Conservation (phyloP, 2,113 vertebrate genomes). For the Casuarius casuarius region DNA sequence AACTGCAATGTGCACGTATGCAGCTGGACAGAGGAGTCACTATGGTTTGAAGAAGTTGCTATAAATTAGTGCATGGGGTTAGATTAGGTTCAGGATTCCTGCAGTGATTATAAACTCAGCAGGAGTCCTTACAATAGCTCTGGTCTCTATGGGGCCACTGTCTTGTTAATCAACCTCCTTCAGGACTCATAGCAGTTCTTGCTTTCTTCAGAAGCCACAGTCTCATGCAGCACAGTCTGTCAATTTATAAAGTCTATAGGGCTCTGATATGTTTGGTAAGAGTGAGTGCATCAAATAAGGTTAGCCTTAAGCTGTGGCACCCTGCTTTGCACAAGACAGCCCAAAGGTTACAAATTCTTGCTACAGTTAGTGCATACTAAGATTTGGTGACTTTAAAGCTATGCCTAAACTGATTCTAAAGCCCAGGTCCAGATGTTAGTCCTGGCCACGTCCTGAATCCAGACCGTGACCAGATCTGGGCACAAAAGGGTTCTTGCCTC, state of each 20-base stretch:
- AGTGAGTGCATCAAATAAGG: conserved; percentile 2
- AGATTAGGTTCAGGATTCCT: conserved; percentile 49
- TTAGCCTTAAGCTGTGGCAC: neutral
- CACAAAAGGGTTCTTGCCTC: neutral
- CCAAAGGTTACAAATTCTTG: neutral
- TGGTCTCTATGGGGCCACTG: conserved; percentile 8
- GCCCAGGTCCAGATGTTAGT: neutral
- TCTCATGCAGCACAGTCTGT: neutral
- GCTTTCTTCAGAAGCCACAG: neutral
- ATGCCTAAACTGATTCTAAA: neutral
- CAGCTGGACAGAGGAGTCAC: conserved; percentile 21
- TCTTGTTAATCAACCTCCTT: conserved; percentile 58
- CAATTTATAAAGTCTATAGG: neutral
- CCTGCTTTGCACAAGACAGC: neutral
- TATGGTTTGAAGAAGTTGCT: conserved; percentile 23
- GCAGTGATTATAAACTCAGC: conserved; percentile 51
- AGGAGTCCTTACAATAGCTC: conserved; percentile 24
- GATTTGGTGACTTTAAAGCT: neutral
- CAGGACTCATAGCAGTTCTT: neutral
- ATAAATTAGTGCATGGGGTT: conserved; percentile 27
- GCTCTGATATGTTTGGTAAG: neutral
- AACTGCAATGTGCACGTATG: neutral
- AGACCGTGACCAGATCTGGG: neutral
- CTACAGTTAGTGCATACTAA: neutral
- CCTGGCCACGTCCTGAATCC: neutral